phyloP scores from a whole-genome alignment of 2,113 vertebrate species.

The Pipa parva region DNA sequence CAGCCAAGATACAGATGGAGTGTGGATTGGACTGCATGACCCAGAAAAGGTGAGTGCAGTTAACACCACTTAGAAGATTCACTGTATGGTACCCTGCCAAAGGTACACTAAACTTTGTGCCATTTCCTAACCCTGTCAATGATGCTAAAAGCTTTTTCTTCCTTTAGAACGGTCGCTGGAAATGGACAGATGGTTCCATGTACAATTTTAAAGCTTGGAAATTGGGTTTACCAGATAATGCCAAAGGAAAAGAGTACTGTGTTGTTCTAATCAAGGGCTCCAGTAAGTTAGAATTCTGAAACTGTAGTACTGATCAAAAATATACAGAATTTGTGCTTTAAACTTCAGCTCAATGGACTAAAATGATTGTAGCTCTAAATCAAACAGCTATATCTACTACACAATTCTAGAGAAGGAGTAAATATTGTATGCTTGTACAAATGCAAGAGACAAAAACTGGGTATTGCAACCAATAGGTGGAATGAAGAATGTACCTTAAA shows the following conservation, averaged over 20 bases:
- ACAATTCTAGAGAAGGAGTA: too few species aligned
- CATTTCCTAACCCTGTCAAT: too few species aligned
- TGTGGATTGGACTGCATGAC: conserved; percentile 36
- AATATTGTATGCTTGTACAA: too few species aligned
- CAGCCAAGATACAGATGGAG: conserved; percentile 3
- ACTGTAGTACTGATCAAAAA: background rate
- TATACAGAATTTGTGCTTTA: too few species aligned
- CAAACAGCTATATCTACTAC: too few species aligned
- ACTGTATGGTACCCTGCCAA: background rate
- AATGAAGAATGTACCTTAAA: too few species aligned
- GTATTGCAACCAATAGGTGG: too few species aligned
- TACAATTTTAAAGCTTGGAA: conserved; percentile 34
- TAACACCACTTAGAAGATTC: background rate
- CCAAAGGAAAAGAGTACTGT: conserved; percentile 35
- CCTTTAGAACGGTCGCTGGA: conserved; percentile 31
- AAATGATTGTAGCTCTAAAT: too few species aligned
- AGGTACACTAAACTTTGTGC: background rate
- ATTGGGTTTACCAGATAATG: conserved; percentile 23
- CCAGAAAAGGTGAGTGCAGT: conserved; percentile 26
- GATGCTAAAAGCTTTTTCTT: background rate
- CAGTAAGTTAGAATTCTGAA: conserved; percentile 9
- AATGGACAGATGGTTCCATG: conserved; percentile 37
- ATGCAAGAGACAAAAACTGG: too few species aligned
- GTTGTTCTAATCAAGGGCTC: conserved; percentile 15
- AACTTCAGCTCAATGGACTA: too few species aligned